Percentiles rank a stretch among this genome's conserved stretches.
These are phyloP conservation scores for Tyrannus savana DNA, from an alignment of 2,113 vertebrate species.

Conservation along the genomic window DNA sequence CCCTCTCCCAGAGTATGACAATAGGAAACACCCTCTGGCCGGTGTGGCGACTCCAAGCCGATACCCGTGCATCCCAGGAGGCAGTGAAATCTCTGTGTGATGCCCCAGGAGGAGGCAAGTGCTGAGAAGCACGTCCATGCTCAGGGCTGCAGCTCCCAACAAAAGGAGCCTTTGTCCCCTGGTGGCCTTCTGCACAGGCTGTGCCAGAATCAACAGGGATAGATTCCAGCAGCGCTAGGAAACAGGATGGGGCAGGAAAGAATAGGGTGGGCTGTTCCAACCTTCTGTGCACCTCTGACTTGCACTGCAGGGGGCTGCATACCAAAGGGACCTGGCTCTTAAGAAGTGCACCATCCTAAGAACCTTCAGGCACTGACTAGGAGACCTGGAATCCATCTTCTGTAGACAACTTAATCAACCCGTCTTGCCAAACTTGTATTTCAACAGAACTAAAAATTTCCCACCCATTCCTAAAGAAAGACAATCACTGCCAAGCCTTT, in stretches of 20 bases:
- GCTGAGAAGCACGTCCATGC: neutral
- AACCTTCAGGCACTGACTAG: neutral
- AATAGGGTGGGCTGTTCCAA: neutral
- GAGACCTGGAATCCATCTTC: neutral
- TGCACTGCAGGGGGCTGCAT: neutral
- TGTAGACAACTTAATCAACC: neutral
- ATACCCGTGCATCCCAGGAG: neutral
- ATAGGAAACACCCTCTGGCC: neutral
- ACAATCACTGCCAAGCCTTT: neutral
- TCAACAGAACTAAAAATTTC: neutral
- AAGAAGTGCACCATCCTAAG: neutral
- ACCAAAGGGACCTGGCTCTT: neutral
- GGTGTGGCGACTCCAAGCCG: rapidly evolving
- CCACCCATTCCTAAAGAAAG: neutral
- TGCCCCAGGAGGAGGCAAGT: neutral
- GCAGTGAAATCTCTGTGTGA: neutral
- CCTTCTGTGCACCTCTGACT: neutral
- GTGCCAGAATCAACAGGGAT: conserved; percentile 18
- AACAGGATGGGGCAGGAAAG: neutral
- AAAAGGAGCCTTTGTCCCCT: conserved; percentile 41
- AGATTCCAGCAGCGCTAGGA: neutral
- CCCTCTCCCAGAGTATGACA: neutral
- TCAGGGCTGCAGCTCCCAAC: neutral
- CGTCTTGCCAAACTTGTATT: neutral
- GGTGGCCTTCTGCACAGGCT: neutral